phyloP scores from a whole-genome alignment of 2,888 invertebrate genomes.

The Aleiodes alternator region DNA sequence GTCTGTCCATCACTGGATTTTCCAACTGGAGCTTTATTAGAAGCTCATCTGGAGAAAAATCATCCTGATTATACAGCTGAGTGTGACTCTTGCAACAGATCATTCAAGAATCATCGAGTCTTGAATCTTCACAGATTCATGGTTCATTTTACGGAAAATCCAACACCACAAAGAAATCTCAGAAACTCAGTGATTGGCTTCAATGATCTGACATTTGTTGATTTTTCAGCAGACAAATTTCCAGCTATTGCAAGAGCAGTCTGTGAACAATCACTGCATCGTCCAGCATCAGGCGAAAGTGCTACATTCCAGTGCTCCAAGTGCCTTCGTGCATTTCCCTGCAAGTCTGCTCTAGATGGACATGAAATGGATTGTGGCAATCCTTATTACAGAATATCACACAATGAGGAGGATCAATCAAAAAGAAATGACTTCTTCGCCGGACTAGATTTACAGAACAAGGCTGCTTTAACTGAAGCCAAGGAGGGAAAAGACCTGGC shows the following conservation, averaged over 20 bases:
- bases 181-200: slow-evolving; percentile 80
- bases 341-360: slow-evolving; percentile 81
- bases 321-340: slow-evolving; percentile 84
- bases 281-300: slow-evolving; percentile 77
- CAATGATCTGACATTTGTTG: slow-evolving; percentile 85
- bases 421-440: slow-evolving; percentile 88
- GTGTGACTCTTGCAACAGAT: slow-evolving; percentile 84
- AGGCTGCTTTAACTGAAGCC: slow-evolving; percentile 76
- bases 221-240: slow-evolving; percentile 88
- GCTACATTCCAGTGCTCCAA: slow-evolving; percentile 83
- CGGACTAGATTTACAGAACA: slow-evolving; percentile 85
- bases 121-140: slow-evolving; percentile 84
- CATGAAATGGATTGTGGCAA: slow-evolving; percentile 81
- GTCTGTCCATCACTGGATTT: slow-evolving; percentile 82
- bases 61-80: slow-evolving; percentile 83
- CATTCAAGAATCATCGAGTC: slow-evolving; percentile 85
- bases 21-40: slow-evolving; percentile 78
- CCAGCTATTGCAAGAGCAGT: slow-evolving; percentile 85
- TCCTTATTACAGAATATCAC: slow-evolving; percentile 79
- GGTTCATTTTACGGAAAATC: slow-evolving; percentile 76
- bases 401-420: slow-evolving; percentile 78
- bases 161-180: slow-evolving; percentile 51
- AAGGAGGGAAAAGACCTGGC: slow-evolving; percentile 84
- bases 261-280: slow-evolving; percentile 83
- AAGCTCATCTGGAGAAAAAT: slow-evolving; percentile 81